Conservation (phyloP, 92 coral and sea anemone species). For the Siderastrea siderea region DNA sequence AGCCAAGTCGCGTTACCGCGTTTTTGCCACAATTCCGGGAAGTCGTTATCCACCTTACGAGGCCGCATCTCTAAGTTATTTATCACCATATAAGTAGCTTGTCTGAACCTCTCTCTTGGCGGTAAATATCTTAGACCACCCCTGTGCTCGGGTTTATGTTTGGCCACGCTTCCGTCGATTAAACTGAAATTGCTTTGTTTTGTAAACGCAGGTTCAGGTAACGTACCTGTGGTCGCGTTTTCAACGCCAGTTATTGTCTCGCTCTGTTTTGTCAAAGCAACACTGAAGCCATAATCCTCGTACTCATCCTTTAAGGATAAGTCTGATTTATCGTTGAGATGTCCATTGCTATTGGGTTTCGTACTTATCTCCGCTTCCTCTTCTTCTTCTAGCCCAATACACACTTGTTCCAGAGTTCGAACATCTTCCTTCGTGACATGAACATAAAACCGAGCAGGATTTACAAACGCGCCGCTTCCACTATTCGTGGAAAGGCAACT, state of each 20-base stretch:
- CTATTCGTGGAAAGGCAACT: constrained; percentile 15
- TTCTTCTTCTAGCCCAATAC: constrained; percentile 39
- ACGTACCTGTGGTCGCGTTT: not conserved
- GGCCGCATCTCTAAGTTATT: constrained; percentile 56
- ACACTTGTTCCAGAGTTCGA: constrained; percentile 30
- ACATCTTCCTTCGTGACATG: constrained; percentile 62
- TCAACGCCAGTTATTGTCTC: constrained; percentile 5
- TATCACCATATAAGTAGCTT: constrained; percentile 66
- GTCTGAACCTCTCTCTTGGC: constrained; percentile 71
- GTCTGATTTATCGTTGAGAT: not conserved
- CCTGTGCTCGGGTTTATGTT: not conserved
- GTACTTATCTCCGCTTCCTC: not conserved
- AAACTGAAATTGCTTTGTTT: constrained; percentile 4
- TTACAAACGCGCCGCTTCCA: constrained; percentile 46
- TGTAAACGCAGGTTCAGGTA: not conserved
- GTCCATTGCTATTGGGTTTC: not conserved
- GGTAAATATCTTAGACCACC: constrained; percentile 34
- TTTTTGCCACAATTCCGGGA: constrained; percentile 75
- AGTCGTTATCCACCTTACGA: constrained; percentile 69
- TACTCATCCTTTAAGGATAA: not conserved
- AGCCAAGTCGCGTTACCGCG: constrained; percentile 87
- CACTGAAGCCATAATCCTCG: constrained; percentile 19
- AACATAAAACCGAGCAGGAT: constrained; percentile 81
- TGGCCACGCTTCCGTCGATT: not conserved
- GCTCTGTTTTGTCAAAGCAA: constrained; percentile 14